Evolutionary conservation across 2,113 vertebrate genomes (phyloP), one percentile per base, ranked within the genome.

Genomic region (Scomber colias): DNA sequence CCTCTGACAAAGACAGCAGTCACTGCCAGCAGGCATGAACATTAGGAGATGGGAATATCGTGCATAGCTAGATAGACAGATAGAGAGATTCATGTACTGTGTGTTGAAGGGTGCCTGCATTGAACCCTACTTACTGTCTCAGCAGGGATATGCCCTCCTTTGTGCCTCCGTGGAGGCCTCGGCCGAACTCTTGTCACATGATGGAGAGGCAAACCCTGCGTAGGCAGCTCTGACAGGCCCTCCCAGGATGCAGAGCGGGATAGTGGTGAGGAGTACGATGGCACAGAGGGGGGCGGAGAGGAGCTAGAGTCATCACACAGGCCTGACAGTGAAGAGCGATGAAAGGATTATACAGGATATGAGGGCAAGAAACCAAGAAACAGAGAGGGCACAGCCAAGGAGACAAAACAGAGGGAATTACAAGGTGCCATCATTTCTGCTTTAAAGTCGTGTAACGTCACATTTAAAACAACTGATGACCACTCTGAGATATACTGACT

Each of bases 111-210:
- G 12, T 48, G 68, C n/a, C 1, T 0, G 19, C 6, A 59, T 60
- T 27, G 63, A 21, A 62, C 7, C 7, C 3, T 10, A 8, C 85
- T 81, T 77, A 94, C 93, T 62, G 90, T 79, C 85, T 96, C 86
- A 75, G 92, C 46, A 16, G 95, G 85, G 85, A 94, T 30, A 86
- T 94, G 75, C 56, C 94, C 85, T 73, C 87, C 92, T 66, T 87
- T 87, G 93, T 95, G 79, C 66, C 88, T 94, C 66, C 96, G 91
- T 0, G 96, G 96, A 1, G 96, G 96, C 51, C 96, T 93, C 0
- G 96, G 96, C 12, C 96, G 90, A 56, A 95, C 94, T 16, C 96
- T 93, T 2, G 96, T 97, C 83, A 94, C 95, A 40, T 97, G 96
- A 75, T 93, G 94, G 57, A 97, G 95, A 45, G 96, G 96, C 81